A percentile compares a stretch with the other conserved stretches of the same genome.
Conservation (phyloP, 2,113 vertebrate genomes). For the Zingel zingel region DNA sequence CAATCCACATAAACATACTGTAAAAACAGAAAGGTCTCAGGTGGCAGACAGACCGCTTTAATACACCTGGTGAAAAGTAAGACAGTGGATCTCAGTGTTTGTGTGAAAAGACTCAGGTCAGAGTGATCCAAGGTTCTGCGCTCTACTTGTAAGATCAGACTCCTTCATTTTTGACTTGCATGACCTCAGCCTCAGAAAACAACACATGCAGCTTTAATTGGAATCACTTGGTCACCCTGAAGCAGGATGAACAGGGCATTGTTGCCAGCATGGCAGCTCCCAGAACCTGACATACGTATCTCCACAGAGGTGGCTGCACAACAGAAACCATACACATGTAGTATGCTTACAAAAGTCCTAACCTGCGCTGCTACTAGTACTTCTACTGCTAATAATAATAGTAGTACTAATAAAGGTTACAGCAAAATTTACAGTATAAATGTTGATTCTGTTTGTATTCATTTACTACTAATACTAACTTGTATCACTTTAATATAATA, state of each 20-base stretch:
- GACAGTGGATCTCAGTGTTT: constrained; percentile 44
- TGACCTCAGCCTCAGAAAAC: constrained; percentile 80
- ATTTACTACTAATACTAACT: too few relatives aligned
- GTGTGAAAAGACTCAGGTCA: constrained; percentile 27
- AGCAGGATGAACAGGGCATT: constrained; percentile 80
- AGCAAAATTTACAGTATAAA: not conserved
- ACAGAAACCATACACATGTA: constrained; percentile 24
- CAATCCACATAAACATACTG: not conserved
- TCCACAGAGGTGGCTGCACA: constrained; percentile 30
- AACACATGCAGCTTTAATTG: constrained; percentile 81
- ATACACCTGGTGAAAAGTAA: constrained; percentile 16
- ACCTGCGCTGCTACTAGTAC: not conserved
- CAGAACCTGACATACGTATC: constrained; percentile 49
- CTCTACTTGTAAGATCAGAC: constrained; percentile 64
- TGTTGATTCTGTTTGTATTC: not conserved
- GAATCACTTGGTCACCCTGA: constrained; percentile 82
- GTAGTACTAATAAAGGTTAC: not conserved
- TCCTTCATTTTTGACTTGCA: constrained; percentile 75
- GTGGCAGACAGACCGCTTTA: constrained; percentile 19
- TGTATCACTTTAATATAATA: not conserved
- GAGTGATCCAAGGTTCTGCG: constrained; percentile 57
- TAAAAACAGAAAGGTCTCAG: constrained; percentile 16
- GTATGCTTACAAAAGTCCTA: not conserved
- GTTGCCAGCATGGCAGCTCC: constrained; percentile 62
- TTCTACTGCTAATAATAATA: not conserved